Evolutionary conservation across 1,140 invertebrate species (phyloP).

Genomic region (Drosophila varians): DNA sequence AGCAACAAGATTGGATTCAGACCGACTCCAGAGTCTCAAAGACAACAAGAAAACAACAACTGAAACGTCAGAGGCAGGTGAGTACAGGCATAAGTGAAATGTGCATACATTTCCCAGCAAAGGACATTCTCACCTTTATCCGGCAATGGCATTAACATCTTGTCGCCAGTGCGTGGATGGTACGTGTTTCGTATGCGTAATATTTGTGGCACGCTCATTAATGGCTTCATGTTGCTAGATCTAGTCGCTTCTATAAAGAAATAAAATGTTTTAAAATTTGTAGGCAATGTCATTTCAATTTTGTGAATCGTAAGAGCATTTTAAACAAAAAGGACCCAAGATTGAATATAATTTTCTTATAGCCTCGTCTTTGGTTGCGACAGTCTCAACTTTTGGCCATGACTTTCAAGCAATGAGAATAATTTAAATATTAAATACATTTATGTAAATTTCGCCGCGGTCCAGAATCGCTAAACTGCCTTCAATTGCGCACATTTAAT

Average conservation of each 20-base stretch:
- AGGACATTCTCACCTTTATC: conserved; percentile 3
- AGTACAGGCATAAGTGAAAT: conserved; percentile 21
- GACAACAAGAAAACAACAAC: neutral
- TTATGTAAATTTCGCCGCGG: conserved; percentile 67
- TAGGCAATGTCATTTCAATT: too few relatives aligned
- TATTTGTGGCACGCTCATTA: conserved; percentile 15
- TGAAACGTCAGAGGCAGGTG: conserved; percentile 11
- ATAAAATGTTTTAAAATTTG: neutral
- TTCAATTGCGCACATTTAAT: conserved; percentile 71
- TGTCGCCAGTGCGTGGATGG: conserved; percentile 14
- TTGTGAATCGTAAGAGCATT: too few relatives aligned
- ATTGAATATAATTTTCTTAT: neutral
- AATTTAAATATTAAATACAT: conserved; percentile 80
- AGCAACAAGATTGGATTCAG: conserved; percentile 3
- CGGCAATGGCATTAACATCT: conserved; percentile 26
- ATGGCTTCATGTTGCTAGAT: neutral
- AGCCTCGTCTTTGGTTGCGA: neutral
- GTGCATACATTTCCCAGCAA: conserved; percentile 10
- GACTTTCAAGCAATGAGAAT: conserved; percentile 52
- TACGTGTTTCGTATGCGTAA: conserved; percentile 21
- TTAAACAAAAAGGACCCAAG: too few relatives aligned
- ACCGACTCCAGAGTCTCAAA: conserved; percentile 9
- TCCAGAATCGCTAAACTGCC: conserved; percentile 70
- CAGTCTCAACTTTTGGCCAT: conserved; percentile 34
- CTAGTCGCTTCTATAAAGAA: neutral